Evolutionary conservation across 2,797 vertebrate species (phyloP).

Genomic region (Gambusia yucatana): DNA sequence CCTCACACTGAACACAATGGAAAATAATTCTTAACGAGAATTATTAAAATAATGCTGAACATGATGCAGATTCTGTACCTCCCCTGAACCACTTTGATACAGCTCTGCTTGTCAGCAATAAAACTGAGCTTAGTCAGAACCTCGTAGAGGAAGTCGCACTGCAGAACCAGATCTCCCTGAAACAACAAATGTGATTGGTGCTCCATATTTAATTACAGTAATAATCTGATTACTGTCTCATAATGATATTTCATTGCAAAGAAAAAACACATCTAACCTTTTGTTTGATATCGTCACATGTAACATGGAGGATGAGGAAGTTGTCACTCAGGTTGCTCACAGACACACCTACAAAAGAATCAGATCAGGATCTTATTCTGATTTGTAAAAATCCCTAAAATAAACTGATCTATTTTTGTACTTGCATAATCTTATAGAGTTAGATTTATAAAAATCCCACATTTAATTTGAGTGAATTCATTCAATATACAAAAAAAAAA

Average conservation of each 20-base stretch:
- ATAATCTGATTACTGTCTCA: background rate
- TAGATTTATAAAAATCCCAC: background rate
- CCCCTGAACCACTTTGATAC: constrained; percentile 85
- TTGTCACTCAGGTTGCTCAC: constrained; percentile 91
- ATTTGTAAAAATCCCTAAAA: background rate
- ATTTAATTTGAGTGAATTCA: background rate
- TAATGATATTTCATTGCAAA: background rate
- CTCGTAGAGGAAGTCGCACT: constrained; percentile 90
- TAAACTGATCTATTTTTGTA: background rate
- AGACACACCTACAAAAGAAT: constrained; percentile 83
- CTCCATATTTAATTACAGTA: background rate
- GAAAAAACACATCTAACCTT: constrained; percentile 81
- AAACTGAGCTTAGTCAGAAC: constrained; percentile 86
- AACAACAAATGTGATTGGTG: background rate
- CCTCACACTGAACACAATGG: constrained; percentile 80
- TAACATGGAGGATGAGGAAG: constrained; percentile 90
- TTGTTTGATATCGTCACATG: constrained; percentile 86
- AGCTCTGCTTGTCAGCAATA: constrained; percentile 82
- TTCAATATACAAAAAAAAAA: background rate
- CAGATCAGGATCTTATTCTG: background rate
- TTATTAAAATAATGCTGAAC: background rate
- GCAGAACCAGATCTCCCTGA: constrained; percentile 91
- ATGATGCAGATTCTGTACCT: constrained; percentile 78
- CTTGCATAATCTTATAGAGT: background rate
- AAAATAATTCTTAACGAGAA: background rate